Evolutionary conservation across 2,113 vertebrate species (phyloP), one percentile per base, ranked within the genome.

Genomic region (Neolamprologus sp.): DNA sequence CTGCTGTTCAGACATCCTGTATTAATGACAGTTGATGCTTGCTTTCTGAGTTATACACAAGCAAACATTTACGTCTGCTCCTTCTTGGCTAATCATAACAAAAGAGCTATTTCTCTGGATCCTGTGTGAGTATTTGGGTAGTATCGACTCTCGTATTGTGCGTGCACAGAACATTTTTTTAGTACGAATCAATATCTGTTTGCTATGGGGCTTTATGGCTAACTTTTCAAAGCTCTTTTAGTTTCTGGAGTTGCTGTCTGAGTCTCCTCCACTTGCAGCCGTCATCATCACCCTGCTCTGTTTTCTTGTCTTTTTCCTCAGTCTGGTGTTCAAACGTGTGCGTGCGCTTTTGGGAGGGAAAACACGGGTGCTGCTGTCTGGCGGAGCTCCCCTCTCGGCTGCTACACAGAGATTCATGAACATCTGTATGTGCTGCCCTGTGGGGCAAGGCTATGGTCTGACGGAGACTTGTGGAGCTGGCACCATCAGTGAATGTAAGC

Each of bases 331-430:
- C 92, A 96, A 95, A 80, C 98, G 98, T 87, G 97, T 99, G 28
- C 97, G 97, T 49, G 95, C 97, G 17, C 96, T 99, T 89, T 92
- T 99, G 28, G 99, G 99, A 11, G 99, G 99, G 2, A 97, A 98
- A 85, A 98, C 95, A 3, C 97, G 98, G 3, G 80, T 99, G 31
- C 95, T 99, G 65, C 94, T 99, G 10, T 99, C 98, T 31, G 99
- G 99, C 0, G 99, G 99, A 7, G 99, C 98, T 19, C 99, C 99
- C 0, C 97, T 99, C 4, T 99, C 99, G 0, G 97, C 98, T 1
- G 96, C 97, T 47, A 99, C 98, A 1, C 99, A 99, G 90, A 96
- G 97, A n/a, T 99, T 99, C 95, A 99, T 99, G 98, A 99, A 99
- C 90, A 98, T 99, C 93, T 99, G 99, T 55, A 97, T 99, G 92